Evolutionary conservation across 1,140 invertebrate species (phyloP).

Genomic region (Drosophila serrata): DNA sequence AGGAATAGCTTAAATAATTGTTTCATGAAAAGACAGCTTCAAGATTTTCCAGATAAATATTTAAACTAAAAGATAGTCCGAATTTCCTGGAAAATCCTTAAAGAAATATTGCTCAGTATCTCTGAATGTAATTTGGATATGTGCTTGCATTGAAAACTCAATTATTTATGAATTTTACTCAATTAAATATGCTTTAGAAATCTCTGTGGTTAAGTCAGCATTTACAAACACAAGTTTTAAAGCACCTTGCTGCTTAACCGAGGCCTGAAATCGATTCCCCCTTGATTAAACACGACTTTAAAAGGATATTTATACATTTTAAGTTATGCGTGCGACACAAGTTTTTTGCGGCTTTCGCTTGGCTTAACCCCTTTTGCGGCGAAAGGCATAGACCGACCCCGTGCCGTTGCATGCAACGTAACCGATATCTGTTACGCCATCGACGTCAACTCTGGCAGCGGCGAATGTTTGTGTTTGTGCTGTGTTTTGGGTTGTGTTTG

Average conservation of each 20-base stretch:
- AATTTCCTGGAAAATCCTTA: background rate
- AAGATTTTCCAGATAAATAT: background rate
- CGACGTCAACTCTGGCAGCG: conserved; percentile 28
- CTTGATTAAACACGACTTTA: background rate
- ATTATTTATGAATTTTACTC: conserved; percentile 5
- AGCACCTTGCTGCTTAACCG: background rate
- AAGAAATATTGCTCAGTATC: background rate
- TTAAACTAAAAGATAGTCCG: background rate
- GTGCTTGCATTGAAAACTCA: background rate
- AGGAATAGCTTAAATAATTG: conserved; percentile 1
- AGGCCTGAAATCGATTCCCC: conserved; percentile 8
- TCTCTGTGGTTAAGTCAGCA: background rate
- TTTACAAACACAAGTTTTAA: background rate
- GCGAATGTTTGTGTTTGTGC: conserved; percentile 26
- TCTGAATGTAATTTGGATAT: background rate
- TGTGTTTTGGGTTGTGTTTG: conserved; percentile 25
- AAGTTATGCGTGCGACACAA: conserved; percentile 45
- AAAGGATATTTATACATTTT: conserved; percentile 25
- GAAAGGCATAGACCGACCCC: conserved; percentile 5
- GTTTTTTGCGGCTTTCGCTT: conserved; percentile 6
- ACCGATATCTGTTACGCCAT: conserved; percentile 49
- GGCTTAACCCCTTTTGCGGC: conserved; percentile 5
- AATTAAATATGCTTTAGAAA: conserved; percentile 3
- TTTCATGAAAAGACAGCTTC: background rate
- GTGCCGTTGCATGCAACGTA: conserved; percentile 41